phyloP scores from a whole-genome alignment of 2,888 invertebrate species.

The Rhingia rostrata region DNA sequence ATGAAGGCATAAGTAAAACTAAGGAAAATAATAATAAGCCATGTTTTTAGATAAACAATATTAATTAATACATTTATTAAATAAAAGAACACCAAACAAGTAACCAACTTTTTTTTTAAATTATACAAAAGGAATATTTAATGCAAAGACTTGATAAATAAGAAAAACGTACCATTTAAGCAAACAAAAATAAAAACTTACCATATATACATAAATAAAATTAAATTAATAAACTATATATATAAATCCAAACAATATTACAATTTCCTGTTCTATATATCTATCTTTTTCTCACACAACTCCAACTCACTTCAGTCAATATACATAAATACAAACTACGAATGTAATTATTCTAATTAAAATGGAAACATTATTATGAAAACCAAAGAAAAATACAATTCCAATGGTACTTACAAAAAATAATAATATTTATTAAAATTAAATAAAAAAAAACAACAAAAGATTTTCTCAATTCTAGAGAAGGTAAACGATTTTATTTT shows the following conservation, averaged over 20 bases:
- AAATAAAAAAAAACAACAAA: constrained; percentile 42
- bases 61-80: constrained; percentile 62
- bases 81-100: constrained; percentile 68
- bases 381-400: constrained; percentile 12
- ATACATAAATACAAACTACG: constrained; percentile 52
- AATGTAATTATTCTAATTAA: constrained; percentile 76
- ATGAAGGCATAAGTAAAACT: constrained; percentile 17
- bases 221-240: constrained; percentile 22
- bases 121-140: constrained; percentile 64
- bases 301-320: constrained; percentile 70
- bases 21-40: constrained; percentile 39
- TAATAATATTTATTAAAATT: constrained; percentile 31
- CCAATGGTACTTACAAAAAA: constrained; percentile 35
- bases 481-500: constrained; percentile 15
- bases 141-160: constrained; percentile 72
- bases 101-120: constrained; percentile 67
- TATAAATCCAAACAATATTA: constrained; percentile 43
- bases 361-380: constrained; percentile 75
- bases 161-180: constrained; percentile 64
- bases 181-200: constrained; percentile 37
- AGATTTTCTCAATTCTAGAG: constrained; percentile 51
- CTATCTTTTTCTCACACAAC: constrained; percentile 75
- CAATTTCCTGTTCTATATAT: constrained; percentile 49
- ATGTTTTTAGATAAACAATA: constrained; percentile 66
- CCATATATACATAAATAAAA: constrained; percentile 60